Percentiles rank a stretch among this genome's conserved stretches.
These are phyloP conservation scores for Burhinus bistriatus DNA, from an alignment of 2,113 vertebrate species.

Conservation along the genomic window DNA sequence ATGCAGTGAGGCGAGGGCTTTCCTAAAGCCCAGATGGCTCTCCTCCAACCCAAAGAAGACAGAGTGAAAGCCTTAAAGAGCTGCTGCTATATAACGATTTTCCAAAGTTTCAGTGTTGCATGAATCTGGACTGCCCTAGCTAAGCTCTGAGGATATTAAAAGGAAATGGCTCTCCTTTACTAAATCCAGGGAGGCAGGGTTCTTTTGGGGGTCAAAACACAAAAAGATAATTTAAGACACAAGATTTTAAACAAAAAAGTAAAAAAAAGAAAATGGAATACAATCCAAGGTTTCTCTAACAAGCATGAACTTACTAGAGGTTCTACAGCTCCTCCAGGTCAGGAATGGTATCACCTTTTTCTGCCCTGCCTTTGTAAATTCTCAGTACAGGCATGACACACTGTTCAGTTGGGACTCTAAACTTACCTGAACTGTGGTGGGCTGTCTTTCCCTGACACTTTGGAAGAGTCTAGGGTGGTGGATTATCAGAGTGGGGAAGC, in stretches of 20 bases:
- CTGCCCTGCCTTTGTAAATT: neutral
- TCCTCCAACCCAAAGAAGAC: neutral
- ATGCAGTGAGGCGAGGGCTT: neutral
- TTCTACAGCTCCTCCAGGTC: neutral
- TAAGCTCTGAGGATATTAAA: neutral
- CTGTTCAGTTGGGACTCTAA: neutral
- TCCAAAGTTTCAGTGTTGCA: neutral
- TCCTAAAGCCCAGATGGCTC: neutral
- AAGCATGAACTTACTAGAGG: neutral
- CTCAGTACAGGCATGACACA: neutral
- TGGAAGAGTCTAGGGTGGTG: neutral
- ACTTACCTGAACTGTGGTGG: neutral
- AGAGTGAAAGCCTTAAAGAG: neutral
- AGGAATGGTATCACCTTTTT: neutral
- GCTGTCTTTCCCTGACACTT: neutral
- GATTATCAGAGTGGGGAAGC: neutral
- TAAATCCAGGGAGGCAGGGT: neutral
- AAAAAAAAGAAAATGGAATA: neutral
- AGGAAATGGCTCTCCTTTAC: neutral
- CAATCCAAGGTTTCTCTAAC: neutral
- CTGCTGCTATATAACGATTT: neutral
- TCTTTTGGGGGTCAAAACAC: neutral
- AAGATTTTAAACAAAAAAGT: neutral
- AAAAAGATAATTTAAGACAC: neutral
- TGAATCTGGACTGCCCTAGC: neutral